Evolutionary conservation across 2,113 vertebrate genomes (phyloP).

Genomic region (Elgaria multicarinata): DNA sequence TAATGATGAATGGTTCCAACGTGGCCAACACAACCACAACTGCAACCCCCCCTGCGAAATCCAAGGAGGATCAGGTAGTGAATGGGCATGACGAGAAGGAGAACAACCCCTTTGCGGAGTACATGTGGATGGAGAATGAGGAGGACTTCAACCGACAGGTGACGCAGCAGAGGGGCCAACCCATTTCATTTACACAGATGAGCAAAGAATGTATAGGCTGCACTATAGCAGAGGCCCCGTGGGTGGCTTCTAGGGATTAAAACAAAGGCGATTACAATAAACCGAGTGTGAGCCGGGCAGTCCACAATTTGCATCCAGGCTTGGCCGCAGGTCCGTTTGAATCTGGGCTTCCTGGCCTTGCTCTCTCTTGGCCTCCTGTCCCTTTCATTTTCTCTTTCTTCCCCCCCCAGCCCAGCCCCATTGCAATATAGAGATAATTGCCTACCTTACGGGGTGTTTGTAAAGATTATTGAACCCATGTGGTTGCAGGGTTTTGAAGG

Average conservation of each 20-base stretch:
- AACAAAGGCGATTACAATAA: not conserved
- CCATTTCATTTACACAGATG: not conserved
- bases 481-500: not conserved
- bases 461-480: not conserved
- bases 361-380: too few relatives aligned
- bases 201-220: not conserved
- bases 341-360: too few relatives aligned
- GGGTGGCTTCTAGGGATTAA: not conserved
- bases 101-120: conserved; percentile 92
- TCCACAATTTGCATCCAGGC: not conserved
- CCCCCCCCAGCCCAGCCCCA: not conserved
- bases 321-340: not conserved
- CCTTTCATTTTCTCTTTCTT: fast-evolving
- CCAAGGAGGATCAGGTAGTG: conserved; percentile 86
- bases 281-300: not conserved
- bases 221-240: too few relatives aligned
- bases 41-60: conserved; percentile 68
- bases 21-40: conserved; percentile 78
- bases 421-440: not conserved
- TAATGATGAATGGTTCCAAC: conserved; percentile 93
- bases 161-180: not conserved
- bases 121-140: conserved; percentile 99
- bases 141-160: conserved; percentile 97
- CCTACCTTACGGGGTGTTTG: not conserved
- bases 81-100: conserved; percentile 90